These are phyloP conservation scores for Thamnophis sirtalis DNA, from an alignment of 2,113 vertebrate species.

Conservation along the genomic window DNA sequence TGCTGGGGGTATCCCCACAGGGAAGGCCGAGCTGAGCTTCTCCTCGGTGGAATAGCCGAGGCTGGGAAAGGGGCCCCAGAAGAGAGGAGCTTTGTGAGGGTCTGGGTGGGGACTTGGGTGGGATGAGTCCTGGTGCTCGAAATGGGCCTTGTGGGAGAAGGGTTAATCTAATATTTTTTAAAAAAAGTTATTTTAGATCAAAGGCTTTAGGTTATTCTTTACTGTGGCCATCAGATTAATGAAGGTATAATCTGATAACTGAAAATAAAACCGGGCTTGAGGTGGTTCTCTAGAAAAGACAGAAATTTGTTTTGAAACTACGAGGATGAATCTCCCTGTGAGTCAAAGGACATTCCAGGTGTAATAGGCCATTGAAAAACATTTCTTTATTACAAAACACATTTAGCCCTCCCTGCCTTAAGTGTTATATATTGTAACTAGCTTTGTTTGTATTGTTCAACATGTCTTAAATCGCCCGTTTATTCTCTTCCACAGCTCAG, in stretches of 20 bases:
- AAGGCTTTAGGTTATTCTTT: neutral
- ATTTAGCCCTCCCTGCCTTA: neutral
- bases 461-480: neutral
- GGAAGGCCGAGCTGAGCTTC: neutral
- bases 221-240: conserved; percentile 13
- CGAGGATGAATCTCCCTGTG: neutral
- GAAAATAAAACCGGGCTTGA: neutral
- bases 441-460: conserved; percentile 10
- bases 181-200: conserved; percentile 23
- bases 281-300: neutral
- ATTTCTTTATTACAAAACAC: neutral
- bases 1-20: neutral
- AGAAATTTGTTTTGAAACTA: conserved; percentile 5
- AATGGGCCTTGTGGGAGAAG: neutral
- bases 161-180: neutral
- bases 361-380: neutral
- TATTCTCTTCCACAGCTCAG: conserved; percentile 74
- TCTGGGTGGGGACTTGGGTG: neutral
- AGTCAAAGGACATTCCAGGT: neutral
- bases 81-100: neutral
- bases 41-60: neutral
- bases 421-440: neutral
- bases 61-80: neutral
- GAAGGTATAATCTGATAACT: neutral
- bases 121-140: neutral